Conservation (phyloP, 1,140 invertebrate species). For the Polyergus mexicanus region DNA sequence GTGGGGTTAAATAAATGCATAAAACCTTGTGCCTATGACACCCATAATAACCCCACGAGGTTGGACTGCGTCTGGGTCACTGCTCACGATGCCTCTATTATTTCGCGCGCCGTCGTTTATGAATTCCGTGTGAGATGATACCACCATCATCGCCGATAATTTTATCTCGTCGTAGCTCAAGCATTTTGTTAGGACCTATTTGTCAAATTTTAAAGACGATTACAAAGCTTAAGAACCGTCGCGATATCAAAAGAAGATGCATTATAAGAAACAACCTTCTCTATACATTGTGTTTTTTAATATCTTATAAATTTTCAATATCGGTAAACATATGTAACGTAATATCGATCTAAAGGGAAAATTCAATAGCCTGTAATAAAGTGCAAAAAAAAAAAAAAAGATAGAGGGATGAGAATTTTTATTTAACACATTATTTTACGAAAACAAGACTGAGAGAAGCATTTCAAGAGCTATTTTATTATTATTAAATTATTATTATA, state of each 20-base stretch:
- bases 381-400: constrained; percentile 10
- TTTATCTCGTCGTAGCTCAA: constrained; percentile 89
- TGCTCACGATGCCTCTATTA: constrained; percentile 86
- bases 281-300: constrained; percentile 27
- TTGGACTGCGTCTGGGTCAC: constrained; percentile 79
- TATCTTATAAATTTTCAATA: constrained; percentile 46
- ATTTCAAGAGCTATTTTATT: background rate
- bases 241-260: background rate
- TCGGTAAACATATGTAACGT: constrained; percentile 36
- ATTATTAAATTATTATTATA: background rate
- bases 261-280: constrained; percentile 5
- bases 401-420: constrained; percentile 19
- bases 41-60: constrained; percentile 83
- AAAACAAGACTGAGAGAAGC: background rate
- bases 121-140: constrained; percentile 89
- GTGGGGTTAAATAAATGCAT: constrained; percentile 61
- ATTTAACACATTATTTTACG: constrained; percentile 18
- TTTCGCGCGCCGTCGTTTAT: constrained; percentile 89
- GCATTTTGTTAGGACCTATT: constrained; percentile 85
- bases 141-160: constrained; percentile 88
- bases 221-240: background rate
- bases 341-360: constrained; percentile 7
- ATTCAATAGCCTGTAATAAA: constrained; percentile 22
- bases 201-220: background rate
- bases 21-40: constrained; percentile 80